These are phyloP conservation scores for Sarotherodon lohbergeri DNA, from an alignment of 2,113 vertebrate genomes.

Conservation along the genomic window DNA sequence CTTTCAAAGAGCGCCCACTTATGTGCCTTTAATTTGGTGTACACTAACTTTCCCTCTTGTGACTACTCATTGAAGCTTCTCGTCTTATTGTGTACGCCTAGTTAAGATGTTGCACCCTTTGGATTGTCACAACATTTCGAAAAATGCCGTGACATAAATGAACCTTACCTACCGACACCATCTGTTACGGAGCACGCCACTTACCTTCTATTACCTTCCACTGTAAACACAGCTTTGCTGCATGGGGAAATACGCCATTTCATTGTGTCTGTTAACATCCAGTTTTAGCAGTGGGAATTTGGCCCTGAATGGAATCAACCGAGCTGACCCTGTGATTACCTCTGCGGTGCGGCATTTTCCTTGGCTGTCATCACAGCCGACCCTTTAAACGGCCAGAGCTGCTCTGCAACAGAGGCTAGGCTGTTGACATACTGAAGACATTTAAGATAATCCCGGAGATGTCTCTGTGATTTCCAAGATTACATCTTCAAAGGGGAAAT, in stretches of 20 bases:
- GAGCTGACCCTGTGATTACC: slow-evolving; percentile 58
- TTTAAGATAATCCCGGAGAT: slow-evolving; percentile 72
- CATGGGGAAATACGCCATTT: slow-evolving; percentile 42
- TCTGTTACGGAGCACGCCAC: slow-evolving; percentile 13
- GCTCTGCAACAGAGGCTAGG: slow-evolving; percentile 37
- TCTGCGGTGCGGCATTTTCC: slow-evolving; percentile 46
- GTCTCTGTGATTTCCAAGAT: slow-evolving; percentile 71
- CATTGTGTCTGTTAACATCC: slow-evolving; percentile 47
- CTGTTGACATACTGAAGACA: slow-evolving; percentile 71
- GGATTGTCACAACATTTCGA: slow-evolving; percentile 14
- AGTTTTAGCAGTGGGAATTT: slow-evolving; percentile 39
- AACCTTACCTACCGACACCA: slow-evolving; percentile 31
- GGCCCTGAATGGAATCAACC: slow-evolving; percentile 31
- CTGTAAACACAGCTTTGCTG: slow-evolving; percentile 37
- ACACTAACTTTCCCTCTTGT: slow-evolving; percentile 33
- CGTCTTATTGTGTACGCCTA: background rate
- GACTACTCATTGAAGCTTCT: slow-evolving; percentile 1
- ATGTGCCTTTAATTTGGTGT: slow-evolving; percentile 43
- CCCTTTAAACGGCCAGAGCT: slow-evolving; percentile 45
- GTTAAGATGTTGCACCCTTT: slow-evolving; percentile 3
- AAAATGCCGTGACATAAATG: slow-evolving; percentile 24
- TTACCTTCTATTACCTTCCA: slow-evolving; percentile 25
- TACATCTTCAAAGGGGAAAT: slow-evolving; percentile 69
- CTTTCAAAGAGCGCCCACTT: slow-evolving; percentile 56
- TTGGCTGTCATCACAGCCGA: slow-evolving; percentile 51